A percentile compares a stretch with the other conserved stretches of the same genome.
Evolutionary conservation across 2,113 vertebrate species (phyloP).

Genomic region (Lampris incognitus): DNA sequence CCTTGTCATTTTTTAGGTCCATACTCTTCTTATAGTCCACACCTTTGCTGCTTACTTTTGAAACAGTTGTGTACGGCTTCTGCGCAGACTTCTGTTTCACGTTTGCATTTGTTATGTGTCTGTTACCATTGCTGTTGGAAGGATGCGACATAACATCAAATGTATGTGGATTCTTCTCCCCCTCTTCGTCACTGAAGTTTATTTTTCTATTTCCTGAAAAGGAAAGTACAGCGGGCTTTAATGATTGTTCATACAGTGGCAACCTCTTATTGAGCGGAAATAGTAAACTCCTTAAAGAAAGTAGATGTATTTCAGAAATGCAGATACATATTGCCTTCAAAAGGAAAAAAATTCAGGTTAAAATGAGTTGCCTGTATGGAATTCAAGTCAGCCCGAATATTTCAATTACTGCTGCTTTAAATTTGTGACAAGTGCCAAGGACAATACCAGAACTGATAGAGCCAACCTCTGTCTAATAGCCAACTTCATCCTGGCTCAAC

Average conservation of each 20-base stretch:
- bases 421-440: too few relatives aligned
- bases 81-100: conserved; percentile 74
- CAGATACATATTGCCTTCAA: too few relatives aligned
- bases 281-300: too few relatives aligned
- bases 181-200: conserved; percentile 75
- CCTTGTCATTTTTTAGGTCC: conserved; percentile 93
- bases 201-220: conserved; percentile 82
- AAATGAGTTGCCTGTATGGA: too few relatives aligned
- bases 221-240: conserved; percentile 52
- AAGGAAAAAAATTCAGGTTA: too few relatives aligned
- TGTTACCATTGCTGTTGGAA: conserved; percentile 74
- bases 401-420: too few relatives aligned
- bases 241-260: background rate
- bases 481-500: too few relatives aligned
- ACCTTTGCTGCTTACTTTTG: conserved; percentile 89
- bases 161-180: conserved; percentile 74
- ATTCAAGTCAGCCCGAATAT: too few relatives aligned
- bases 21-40: conserved; percentile 90
- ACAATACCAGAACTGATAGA: background rate
- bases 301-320: too few relatives aligned
- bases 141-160: conserved; percentile 72
- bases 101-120: conserved; percentile 72
- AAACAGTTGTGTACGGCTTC: conserved; percentile 72
- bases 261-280: background rate
- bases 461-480: background rate